Conservation (phyloP, 2,113 vertebrate genomes). For the Chascanopsetta lugubris region DNA sequence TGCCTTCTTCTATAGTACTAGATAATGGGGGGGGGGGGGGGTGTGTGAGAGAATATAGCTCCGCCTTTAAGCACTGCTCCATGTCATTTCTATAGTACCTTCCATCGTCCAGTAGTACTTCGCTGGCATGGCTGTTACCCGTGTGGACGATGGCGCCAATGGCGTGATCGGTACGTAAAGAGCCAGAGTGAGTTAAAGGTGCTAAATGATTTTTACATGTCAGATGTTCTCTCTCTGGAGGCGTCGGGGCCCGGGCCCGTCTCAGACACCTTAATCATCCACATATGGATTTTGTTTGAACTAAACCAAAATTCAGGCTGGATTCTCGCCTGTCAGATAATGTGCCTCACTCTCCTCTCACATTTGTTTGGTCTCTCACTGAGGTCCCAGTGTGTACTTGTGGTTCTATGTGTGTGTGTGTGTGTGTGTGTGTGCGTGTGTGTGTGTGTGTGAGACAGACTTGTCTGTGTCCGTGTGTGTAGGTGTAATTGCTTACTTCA, state of each 20-base stretch:
- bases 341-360: constrained; percentile 76
- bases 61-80: constrained; percentile 51
- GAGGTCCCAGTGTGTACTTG: constrained; percentile 43
- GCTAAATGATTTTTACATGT: constrained; percentile 41
- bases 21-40: constrained; percentile 41
- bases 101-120: constrained; percentile 21
- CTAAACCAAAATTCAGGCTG: constrained; percentile 74
- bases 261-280: constrained; percentile 51
- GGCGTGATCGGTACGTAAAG: constrained; percentile 33
- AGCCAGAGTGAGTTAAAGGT: constrained; percentile 45
- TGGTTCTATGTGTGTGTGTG: constrained; percentile 21
- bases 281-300: constrained; percentile 64
- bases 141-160: constrained; percentile 11
- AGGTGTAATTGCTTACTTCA: constrained; percentile 50
- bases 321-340: constrained; percentile 65
- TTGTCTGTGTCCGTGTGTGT: constrained; percentile 42
- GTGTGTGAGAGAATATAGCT: constrained; percentile 51
- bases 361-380: constrained; percentile 58
- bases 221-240: constrained; percentile 53
- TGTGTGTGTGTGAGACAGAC: constrained; percentile 27
- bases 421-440: constrained; percentile 25
- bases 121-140: constrained; percentile 18
- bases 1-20: constrained; percentile 53
- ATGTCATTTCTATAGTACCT: constrained; percentile 50
- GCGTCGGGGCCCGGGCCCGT: constrained; percentile 44